Percentiles rank a stretch among this genome's conserved stretches.
phyloP scores from a whole-genome alignment of 2,888 invertebrate species.

The Ernsta delagoae region DNA sequence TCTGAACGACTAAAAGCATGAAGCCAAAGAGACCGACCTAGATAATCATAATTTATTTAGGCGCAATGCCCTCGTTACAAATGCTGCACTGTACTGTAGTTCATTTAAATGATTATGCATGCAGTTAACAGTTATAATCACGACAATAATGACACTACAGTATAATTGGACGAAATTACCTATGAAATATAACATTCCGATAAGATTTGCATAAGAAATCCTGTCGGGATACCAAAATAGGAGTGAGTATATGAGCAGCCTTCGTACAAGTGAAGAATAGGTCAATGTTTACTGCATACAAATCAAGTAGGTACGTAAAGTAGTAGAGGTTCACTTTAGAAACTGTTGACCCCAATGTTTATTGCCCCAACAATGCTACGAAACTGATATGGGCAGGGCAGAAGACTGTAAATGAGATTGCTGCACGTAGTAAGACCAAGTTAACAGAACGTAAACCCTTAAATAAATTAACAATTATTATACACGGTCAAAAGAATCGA shows the following conservation, averaged over 20 bases:
- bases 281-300: slow-evolving; percentile 54
- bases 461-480: neutral
- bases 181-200: slow-evolving; percentile 2
- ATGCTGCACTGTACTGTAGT: slow-evolving; percentile 13
- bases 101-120: slow-evolving; percentile 10
- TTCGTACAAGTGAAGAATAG: slow-evolving; percentile 30
- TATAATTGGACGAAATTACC: slow-evolving; percentile 10
- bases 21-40: slow-evolving; percentile 30
- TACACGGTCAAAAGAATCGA: too few relatives aligned
- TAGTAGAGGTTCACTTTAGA: slow-evolving; percentile 43
- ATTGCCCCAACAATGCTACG: slow-evolving; percentile 34
- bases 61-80: slow-evolving; percentile 25
- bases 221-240: slow-evolving; percentile 16
- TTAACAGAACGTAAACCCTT: neutral
- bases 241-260: slow-evolving; percentile 18
- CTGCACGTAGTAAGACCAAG: neutral
- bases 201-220: slow-evolving; percentile 25
- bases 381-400: slow-evolving; percentile 31
- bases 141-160: neutral
- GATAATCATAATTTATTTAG: slow-evolving; percentile 24
- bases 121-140: slow-evolving; percentile 13
- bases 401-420: slow-evolving; percentile 22
- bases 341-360: slow-evolving; percentile 55
- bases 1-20: slow-evolving; percentile 1
- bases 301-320: slow-evolving; percentile 48